Percentiles rank a stretch among this genome's conserved stretches.
These are phyloP conservation scores for Hippotragus niger DNA, from an alignment of 2,113 vertebrate genomes.

Conservation along the genomic window DNA sequence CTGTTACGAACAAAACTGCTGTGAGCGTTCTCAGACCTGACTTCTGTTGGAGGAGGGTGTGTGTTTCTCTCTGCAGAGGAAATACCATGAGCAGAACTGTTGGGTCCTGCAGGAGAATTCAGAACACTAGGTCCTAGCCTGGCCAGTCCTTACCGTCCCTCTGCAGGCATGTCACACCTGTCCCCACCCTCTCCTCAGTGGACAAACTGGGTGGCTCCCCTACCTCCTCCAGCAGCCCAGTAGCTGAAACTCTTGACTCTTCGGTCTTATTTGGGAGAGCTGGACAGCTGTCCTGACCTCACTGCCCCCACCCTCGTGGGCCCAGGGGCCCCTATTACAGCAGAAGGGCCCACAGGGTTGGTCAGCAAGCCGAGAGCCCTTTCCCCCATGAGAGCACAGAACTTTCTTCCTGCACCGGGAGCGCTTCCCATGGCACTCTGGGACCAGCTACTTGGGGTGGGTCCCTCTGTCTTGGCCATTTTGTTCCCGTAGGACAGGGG, in stretches of 20 bases:
- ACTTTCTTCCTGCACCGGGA: neutral
- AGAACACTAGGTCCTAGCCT: too few species aligned
- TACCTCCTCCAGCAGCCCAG: neutral
- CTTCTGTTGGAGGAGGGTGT: fast-evolving
- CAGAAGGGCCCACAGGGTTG: neutral
- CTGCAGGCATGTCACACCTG: neutral
- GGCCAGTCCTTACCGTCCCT: neutral
- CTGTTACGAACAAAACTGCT: neutral
- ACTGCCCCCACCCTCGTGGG: too few species aligned
- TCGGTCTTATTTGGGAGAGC: neutral
- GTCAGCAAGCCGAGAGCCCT: neutral
- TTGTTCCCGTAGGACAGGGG: neutral
- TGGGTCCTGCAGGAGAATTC: neutral
- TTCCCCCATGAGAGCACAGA: neutral
- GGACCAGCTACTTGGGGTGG: too few species aligned
- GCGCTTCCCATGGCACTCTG: neutral
- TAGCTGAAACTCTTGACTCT: neutral
- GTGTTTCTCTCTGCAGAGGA: neutral
- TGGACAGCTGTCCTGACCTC: neutral
- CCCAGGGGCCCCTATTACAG: neutral
- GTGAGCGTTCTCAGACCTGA: neutral
- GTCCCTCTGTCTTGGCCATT: neutral
- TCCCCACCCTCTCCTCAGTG: neutral
- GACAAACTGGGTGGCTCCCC: neutral
- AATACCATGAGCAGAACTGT: neutral